Evolutionary conservation across 2,797 vertebrate genomes (phyloP).

Genomic region (Eurystomus glaucurus): DNA sequence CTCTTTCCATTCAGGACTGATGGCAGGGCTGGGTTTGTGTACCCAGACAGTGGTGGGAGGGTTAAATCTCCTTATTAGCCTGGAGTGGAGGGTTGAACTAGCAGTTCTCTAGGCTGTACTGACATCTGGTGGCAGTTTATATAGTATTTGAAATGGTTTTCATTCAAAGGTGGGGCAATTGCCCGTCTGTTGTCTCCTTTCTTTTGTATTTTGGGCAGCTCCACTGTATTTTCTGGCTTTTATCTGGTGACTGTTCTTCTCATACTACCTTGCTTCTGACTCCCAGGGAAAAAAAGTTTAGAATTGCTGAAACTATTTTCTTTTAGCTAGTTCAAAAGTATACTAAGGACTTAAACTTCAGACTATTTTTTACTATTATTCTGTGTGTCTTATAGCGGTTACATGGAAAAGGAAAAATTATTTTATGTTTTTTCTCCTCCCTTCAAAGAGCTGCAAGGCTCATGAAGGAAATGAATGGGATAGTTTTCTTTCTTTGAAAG

Average conservation of each 20-base stretch:
- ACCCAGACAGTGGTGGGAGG: fast-evolving
- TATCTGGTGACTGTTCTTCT: neutral
- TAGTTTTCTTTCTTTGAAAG: neutral
- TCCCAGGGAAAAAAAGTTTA: neutral
- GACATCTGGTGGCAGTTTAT: conserved; percentile 79
- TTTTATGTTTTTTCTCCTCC: neutral
- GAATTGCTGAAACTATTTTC: neutral
- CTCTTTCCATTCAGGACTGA: neutral
- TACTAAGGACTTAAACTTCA: neutral
- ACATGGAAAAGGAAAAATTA: neutral
- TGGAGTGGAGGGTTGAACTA: neutral
- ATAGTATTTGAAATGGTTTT: neutral
- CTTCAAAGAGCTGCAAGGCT: neutral
- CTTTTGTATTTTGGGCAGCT: neutral
- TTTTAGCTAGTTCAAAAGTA: neutral
- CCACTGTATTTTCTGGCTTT: neutral
- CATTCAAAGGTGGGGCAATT: neutral
- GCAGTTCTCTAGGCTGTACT: conserved; percentile 54
- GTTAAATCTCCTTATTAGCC: neutral
- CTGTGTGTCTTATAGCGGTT: neutral
- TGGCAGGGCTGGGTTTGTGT: neutral
- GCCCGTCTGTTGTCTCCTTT: neutral
- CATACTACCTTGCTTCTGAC: neutral
- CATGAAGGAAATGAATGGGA: neutral
- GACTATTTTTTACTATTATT: neutral